Evolutionary conservation across 1,140 invertebrate species (phyloP).

Genomic region (Drosophila insularis): DNA sequence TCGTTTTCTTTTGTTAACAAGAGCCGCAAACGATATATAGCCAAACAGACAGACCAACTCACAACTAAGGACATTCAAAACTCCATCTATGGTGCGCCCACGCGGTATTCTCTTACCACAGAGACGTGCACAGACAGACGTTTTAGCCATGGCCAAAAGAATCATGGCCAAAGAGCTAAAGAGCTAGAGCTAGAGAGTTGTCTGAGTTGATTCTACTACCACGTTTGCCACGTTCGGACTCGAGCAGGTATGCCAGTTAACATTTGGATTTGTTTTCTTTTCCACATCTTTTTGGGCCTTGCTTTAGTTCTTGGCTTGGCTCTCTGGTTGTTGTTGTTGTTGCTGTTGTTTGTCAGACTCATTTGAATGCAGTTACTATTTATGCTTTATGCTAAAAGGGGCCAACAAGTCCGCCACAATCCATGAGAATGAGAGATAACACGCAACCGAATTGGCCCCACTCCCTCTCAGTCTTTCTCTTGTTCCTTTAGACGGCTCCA

Average conservation of each 20-base stretch:
- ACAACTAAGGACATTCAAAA: slow-evolving; percentile 17
- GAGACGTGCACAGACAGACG: neutral
- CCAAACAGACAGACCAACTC: slow-evolving; percentile 10
- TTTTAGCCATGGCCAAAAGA: neutral
- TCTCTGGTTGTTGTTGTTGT: slow-evolving; percentile 9
- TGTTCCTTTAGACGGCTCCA: neutral
- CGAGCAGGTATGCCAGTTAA: neutral
- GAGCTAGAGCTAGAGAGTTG: too few species aligned
- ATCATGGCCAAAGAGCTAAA: neutral
- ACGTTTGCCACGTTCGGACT: neutral
- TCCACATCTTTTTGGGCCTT: slow-evolving; percentile 20
- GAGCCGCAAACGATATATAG: slow-evolving; percentile 9
- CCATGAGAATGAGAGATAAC: slow-evolving; percentile 45
- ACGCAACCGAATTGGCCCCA: slow-evolving; percentile 32
- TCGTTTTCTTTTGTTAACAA: slow-evolving; percentile 40
- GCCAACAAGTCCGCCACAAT: slow-evolving; percentile 36
- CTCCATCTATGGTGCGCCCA: slow-evolving; percentile 20
- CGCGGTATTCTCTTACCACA: slow-evolving; percentile 1
- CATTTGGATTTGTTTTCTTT: slow-evolving; percentile 42
- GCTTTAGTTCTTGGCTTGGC: slow-evolving; percentile 32
- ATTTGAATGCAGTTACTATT: slow-evolving; percentile 79
- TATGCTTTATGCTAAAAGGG: slow-evolving; percentile 78
- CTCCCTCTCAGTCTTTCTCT: neutral
- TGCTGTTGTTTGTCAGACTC: slow-evolving; percentile 69
- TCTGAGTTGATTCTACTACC: too few species aligned